These are phyloP conservation scores for Tangara arthus DNA, from an alignment of 2,797 vertebrate genomes.

Conservation along the genomic window DNA sequence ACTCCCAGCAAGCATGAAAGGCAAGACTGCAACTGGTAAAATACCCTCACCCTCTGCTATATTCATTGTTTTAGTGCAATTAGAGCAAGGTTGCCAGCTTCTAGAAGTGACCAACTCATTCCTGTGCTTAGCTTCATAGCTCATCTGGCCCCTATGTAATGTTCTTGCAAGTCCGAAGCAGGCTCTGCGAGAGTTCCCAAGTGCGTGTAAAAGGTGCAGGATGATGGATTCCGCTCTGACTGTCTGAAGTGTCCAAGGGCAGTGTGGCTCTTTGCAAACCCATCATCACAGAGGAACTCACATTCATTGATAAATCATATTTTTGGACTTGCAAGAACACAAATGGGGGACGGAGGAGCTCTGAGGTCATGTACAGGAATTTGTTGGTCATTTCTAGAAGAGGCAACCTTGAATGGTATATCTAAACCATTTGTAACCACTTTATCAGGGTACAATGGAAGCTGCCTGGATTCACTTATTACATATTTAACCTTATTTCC, in stretches of 20 bases:
- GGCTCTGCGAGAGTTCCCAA: neutral
- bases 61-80: neutral
- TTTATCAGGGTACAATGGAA: neutral
- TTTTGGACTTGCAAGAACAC: neutral
- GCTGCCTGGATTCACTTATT: neutral
- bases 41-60: neutral
- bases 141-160: neutral
- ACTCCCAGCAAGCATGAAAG: neutral
- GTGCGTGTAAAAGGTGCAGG: accelerated
- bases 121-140: neutral
- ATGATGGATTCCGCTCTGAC: neutral
- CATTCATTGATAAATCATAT: too few relatives aligned
- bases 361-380: neutral
- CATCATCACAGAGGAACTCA: neutral
- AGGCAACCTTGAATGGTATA: neutral
- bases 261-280: neutral
- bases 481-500: neutral
- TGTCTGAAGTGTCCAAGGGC: neutral
- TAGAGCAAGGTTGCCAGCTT: neutral
- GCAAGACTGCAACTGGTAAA: neutral
- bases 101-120: neutral
- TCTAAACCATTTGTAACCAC: neutral
- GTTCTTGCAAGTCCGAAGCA: neutral
- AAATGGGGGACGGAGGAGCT: accelerated
- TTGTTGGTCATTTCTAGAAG: neutral